Evolutionary conservation across 2,113 vertebrate species (phyloP), one percentile per base, ranked within the genome.

Genomic region (Sporophila hypoxantha): DNA sequence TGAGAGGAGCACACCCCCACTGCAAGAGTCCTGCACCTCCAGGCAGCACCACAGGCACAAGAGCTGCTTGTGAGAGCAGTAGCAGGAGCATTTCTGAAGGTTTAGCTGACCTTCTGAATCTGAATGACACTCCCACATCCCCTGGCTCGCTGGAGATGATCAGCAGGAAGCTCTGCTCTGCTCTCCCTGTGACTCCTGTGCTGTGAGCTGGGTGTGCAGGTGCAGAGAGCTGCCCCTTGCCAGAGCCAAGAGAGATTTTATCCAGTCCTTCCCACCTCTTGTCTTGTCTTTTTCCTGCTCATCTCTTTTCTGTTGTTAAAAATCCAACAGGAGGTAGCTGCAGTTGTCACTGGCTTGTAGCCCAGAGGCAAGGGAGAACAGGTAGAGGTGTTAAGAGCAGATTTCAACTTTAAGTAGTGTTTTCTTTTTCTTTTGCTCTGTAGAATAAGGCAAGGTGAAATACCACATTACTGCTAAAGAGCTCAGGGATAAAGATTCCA

Each of bases 241-340:
- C 79, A 36, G 55, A 88, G 50, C 56, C 86, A 47, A 34, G 74
- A 41, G 84, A 89, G 74, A 30, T 59, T 77, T 85, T 62, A 79
- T 39, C 89, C 61, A 82, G 27, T 44, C 80, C 34, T 77, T 67
- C 47, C 61, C 79, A 26, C 55, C 52, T 88, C 71, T 90, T 34
- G 15, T 83, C 91, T 94, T 94, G 91, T 95, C 92, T 94, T 95
- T 94, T 92, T 76, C 90, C 83, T 92, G 91, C 82, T 59, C 60
- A 75, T 87, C 69, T 93, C 5, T 84, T 89, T 95, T 83, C 39
- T 42, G 16, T 34, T 56, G 36, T 79, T 85, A 64, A 61, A 80
- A 61, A 52, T 17, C 5, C 22, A 41, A 27, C n/a, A 68, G 70
- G 70, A 75, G 46, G 36, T 81, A 79, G 80, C 86, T 91, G 65